These are phyloP conservation scores for Xiphias gladius DNA, from an alignment of 2,113 vertebrate genomes.

Conservation along the genomic window DNA sequence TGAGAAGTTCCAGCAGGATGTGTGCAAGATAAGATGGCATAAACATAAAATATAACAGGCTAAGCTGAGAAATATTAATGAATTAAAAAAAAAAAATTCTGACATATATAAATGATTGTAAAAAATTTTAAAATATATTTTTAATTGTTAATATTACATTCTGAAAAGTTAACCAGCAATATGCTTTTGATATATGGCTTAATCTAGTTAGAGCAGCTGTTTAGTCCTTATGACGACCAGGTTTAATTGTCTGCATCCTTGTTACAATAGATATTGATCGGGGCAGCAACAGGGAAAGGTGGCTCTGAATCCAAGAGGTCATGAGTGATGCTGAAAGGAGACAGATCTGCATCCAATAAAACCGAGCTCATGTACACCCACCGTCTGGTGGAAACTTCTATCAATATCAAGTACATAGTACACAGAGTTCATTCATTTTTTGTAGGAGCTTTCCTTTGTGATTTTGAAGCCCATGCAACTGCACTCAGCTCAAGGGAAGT, in stretches of 20 bases:
- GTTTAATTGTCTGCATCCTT: not conserved
- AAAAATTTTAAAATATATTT: too few species aligned
- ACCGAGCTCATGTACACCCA: not conserved
- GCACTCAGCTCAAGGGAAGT: not conserved
- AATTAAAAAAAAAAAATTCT: not conserved
- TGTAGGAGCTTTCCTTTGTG: not conserved
- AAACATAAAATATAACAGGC: too few species aligned
- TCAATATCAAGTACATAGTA: constrained; percentile 2
- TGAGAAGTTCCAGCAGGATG: too few species aligned
- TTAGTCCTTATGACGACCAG: not conserved
- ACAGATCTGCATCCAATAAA: not conserved
- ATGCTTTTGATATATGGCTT: not conserved
- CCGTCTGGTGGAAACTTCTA: constrained; percentile 10
- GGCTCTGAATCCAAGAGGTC: not conserved
- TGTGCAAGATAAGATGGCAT: too few species aligned
- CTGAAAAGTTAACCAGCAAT: too few species aligned
- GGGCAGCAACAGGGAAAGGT: not conserved
- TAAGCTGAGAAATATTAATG: not conserved
- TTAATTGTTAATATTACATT: too few species aligned
- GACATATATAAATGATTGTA: not conserved
- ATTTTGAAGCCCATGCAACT: not conserved
- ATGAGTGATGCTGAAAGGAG: rapidly evolving
- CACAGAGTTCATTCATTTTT: constrained; percentile 3
- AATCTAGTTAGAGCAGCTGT: not conserved
- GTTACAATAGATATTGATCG: constrained; percentile 1